Evolutionary conservation across 2,797 vertebrate genomes (phyloP), one percentile per base, ranked within the genome.

Genomic region (Cetoscarus ocellatus): DNA sequence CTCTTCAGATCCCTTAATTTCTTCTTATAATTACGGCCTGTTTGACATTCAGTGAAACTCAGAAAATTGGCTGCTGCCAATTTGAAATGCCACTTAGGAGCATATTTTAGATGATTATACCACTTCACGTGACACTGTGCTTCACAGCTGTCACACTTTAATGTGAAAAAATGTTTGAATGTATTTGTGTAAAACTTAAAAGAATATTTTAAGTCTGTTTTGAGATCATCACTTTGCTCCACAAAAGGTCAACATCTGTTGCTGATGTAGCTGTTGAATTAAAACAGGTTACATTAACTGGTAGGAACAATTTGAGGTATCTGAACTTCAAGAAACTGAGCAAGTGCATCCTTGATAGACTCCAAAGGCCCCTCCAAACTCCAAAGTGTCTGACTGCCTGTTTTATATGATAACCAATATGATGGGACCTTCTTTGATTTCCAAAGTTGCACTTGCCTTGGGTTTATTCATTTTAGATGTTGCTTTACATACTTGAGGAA

Each of bases 401-500:
- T 61, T 68, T 75, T 27, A 51, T 42, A 48, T 54, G 61, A 18
- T 77, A 13, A 42, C 27, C 27, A 27, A 1, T 9, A 44, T 39
- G 50, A 35, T 44, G 18, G 34, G 6, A 13, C 51, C 48, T 55
- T 54, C 19, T 44, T 55, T 15, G 13, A 19, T 71, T 57, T 57
- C 12, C n/a, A 55, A 61, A 57, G 17, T 50, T 59, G 36, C 1
- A 60, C 73, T 74, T 47, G 8, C 6, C 8, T 1, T 7, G 0
- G 0, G 50, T 71, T 59, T 44, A 61, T 73, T 62, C n/a, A 61
- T 44, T 44, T 61, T 51, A 54, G 52, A 66, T 65, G 35, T 84
- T 69, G 76, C 10, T 18, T 63, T 12, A 56, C 10, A 48, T 15
- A 52, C 10, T 61, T 80, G 53, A 77, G 66, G 38, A 15, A 65